Evolutionary conservation across 35 echinoderm and acorn worm species (phyloP).

Genomic region (Hemicentrotus pulcherrimus): DNA sequence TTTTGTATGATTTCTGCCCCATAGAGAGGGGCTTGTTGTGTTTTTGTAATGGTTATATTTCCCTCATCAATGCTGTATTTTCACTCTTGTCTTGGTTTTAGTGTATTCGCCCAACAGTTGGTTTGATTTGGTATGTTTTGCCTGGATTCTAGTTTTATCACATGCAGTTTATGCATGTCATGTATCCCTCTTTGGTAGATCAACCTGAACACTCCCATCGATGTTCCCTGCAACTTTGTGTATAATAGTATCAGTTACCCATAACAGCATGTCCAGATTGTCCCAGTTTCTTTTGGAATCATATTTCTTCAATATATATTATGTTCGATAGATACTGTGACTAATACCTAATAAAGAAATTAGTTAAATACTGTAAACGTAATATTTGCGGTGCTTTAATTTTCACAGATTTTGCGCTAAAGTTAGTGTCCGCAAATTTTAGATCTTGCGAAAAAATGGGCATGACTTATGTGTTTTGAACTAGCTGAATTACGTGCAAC

Average conservation of each 20-base stretch:
- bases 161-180: background rate
- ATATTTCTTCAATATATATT: too few species aligned
- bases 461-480: too few species aligned
- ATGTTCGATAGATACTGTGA: too few species aligned
- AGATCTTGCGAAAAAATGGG: too few species aligned
- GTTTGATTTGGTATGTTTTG: background rate
- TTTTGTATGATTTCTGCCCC: background rate
- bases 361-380: too few species aligned
- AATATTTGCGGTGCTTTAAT: too few species aligned
- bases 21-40: background rate
- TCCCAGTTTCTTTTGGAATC: too few species aligned
- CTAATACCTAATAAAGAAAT: too few species aligned
- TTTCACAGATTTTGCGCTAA: too few species aligned
- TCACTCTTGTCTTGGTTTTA: background rate
- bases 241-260: background rate
- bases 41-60: background rate
- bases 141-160: background rate
- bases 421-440: too few species aligned
- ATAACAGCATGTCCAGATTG: too few species aligned
- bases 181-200: background rate
- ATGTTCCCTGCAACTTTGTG: background rate
- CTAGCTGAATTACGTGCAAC: too few species aligned
- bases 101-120: background rate
- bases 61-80: background rate
- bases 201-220: background rate